A percentile compares a stretch with the other conserved stretches of the same genome.
These are phyloP conservation scores for Ochropacha duplaris DNA, from an alignment of 2,888 invertebrate genomes.

Conservation along the genomic window DNA sequence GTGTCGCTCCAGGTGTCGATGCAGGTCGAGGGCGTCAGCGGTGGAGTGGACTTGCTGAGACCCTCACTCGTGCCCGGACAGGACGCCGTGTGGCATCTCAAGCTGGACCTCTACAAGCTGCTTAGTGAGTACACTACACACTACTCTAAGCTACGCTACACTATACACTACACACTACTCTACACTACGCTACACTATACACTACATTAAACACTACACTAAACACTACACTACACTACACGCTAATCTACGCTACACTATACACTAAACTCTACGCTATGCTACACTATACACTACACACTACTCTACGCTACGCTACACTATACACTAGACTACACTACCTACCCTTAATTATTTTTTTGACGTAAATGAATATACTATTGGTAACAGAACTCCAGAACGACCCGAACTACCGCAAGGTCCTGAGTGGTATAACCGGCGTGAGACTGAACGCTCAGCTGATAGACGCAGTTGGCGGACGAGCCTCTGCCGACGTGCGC, in stretches of 20 bases:
- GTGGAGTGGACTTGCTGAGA: constrained; percentile 83
- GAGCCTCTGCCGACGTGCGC: constrained; percentile 86
- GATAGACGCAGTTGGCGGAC: constrained; percentile 86
- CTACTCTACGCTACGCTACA: no score
- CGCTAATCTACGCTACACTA: no score
- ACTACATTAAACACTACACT: no score
- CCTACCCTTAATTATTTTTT: no score
- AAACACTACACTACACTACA: no score
- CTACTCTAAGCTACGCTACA: no score
- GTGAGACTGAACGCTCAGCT: constrained; percentile 87
- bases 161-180: no score
- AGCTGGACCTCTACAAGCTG: constrained; percentile 86
- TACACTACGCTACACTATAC: background rate
- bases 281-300: no score
- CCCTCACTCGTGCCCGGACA: constrained; percentile 86
- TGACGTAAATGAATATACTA: background rate
- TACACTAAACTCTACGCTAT: no score
- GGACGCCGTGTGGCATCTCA: constrained; percentile 92
- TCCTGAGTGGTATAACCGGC: constrained; percentile 85
- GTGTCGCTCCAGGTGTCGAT: constrained; percentile 87
- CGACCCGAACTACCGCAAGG: constrained; percentile 82
- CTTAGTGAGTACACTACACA: constrained; percentile 74
- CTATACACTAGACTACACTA: no score
- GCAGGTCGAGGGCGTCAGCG: constrained; percentile 83
- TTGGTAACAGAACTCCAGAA: constrained; percentile 72